Base-by-base conservation (phyloP, 1,140 invertebrate species). In the Drosophila tristis region DNA sequence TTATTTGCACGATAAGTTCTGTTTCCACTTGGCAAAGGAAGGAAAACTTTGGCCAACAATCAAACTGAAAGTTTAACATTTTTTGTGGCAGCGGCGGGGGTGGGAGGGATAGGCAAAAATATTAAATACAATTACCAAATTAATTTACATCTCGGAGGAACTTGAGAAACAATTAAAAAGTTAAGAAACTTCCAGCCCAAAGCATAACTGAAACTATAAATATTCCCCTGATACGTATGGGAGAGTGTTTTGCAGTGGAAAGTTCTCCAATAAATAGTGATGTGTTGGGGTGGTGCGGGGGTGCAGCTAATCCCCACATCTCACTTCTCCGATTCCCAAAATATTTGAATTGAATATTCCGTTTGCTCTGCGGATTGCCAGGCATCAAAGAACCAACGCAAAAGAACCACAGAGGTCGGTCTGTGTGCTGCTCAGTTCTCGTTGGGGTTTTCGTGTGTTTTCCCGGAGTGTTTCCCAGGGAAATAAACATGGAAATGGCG, bases 121-220 rank as follows among this genome's bases (percentile, higher is more conserved):
- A 74, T 74, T 49, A 74, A 74, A 74, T 54, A 74, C 53, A 74
- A 65, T 74, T 74, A 74, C 48, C 44, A 57, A 74, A 74, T 74
- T 74, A 58, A 74, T 65, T 65, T 65, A 58, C 35, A 57, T 56
- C 20, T 39, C 72, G 16, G 48, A 43, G 31, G 31, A n/a, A 56
- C 44, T 56, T 54, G 5, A 45, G 47, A 74, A 74, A 57, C 60
- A 74, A 56, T 74, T 73, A 73, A 64, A 74, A 74, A 74, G 68
- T 74, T 74, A 20, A 8, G 26, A 66, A 44, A 67, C 23, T 59
- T 66, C 20, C 6, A n/a, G 25, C 15, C 42, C 16, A 39, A 20
- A 42, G 35, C 16, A 5, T 8, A 66, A 26, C n/a, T 47, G 8
- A 44, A 58, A 23, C 9, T 16, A 54, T 35, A 44, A 31, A 42